Evolutionary conservation across 2,888 invertebrate genomes (phyloP), one percentile per base, ranked within the genome.

Genomic region (Automeris io): DNA sequence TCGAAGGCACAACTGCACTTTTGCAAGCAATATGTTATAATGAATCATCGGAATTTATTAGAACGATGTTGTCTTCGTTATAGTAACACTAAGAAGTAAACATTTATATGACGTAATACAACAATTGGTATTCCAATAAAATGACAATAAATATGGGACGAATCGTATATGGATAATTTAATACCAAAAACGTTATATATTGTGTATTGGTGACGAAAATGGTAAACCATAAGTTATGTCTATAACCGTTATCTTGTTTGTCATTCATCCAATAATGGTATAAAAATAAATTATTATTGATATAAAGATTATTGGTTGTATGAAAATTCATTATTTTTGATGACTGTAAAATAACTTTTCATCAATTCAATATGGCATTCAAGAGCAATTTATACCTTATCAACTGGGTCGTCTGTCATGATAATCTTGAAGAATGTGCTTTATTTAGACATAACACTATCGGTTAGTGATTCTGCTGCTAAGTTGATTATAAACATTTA

Each of bases 101-200:
- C 51, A 60, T 47, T 39, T 40, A 46, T 62, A 51, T 59, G 33
- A 22, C 12, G 33, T 6, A 22, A 40, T 50, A 50, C 56, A 50
- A 53, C 55, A 70, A 67, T 66, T 67, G 66, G 55, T 66, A 64
- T 58, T 57, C 57, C 42, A 47, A 54, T 55, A 57, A 66, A 66
- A 68, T 60, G 56, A 68, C 55, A 67, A 71, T 65, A 64, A 71
- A 65, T 49, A 51, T 48, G 47, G 48, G 11, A 22, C 45, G 46
- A 40, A 39, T 71, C 71, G 40, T 70, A 54, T 57, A 56, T 18
- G 64, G 62, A 37, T 43, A 47, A 54, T 57, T 65, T 59, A 51
- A 52, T 53, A 42, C 51, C 54, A 61, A 72, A 65, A 64, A 54
- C 43, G 57, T 59, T 12, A 61, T 66, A 49, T 49, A 47, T 43